Evolutionary conservation across 2,888 invertebrate genomes (phyloP).

Genomic region (Luperina nickerlii): DNA sequence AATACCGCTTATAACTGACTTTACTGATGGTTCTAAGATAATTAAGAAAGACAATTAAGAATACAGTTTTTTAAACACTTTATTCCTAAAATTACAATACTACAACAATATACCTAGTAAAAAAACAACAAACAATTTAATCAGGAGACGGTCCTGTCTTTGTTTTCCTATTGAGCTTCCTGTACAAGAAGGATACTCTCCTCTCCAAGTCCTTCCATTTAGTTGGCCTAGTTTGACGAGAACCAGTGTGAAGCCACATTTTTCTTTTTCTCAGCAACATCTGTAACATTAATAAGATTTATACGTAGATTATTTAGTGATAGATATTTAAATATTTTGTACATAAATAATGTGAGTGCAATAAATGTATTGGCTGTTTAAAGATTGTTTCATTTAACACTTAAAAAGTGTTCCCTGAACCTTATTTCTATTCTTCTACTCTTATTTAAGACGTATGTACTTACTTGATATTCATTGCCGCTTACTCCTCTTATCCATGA

Average conservation of each 20-base stretch:
- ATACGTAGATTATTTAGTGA: not conserved
- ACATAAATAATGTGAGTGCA: constrained; percentile 1
- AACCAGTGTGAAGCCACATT: constrained; percentile 90
- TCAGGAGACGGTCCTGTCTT: constrained; percentile 91
- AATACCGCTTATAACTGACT: not conserved
- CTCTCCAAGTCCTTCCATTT: constrained; percentile 94
- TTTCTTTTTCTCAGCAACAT: constrained; percentile 93
- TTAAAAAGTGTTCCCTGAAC: not conserved
- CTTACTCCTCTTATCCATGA: constrained; percentile 96
- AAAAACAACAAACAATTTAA: constrained; percentile 63
- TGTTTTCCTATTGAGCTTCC: constrained; percentile 95
- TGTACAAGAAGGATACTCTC: constrained; percentile 93
- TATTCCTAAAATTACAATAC: constrained; percentile 49
- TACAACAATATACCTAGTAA: constrained; percentile 48
- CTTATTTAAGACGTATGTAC: constrained; percentile 54
- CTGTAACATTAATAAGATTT: constrained; percentile 71
- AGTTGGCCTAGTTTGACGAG: constrained; percentile 92
- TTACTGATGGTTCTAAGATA: not conserved
- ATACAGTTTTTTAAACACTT: constrained; percentile 28
- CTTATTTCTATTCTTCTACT: not conserved
- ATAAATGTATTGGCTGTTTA: not conserved
- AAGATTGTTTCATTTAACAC: not conserved
- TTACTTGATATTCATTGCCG: constrained; percentile 95
- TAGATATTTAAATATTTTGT: not conserved
- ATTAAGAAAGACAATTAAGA: not conserved